These are phyloP conservation scores for Varanus komodoensis DNA, from an alignment of 2,113 vertebrate genomes.

Conservation along the genomic window DNA sequence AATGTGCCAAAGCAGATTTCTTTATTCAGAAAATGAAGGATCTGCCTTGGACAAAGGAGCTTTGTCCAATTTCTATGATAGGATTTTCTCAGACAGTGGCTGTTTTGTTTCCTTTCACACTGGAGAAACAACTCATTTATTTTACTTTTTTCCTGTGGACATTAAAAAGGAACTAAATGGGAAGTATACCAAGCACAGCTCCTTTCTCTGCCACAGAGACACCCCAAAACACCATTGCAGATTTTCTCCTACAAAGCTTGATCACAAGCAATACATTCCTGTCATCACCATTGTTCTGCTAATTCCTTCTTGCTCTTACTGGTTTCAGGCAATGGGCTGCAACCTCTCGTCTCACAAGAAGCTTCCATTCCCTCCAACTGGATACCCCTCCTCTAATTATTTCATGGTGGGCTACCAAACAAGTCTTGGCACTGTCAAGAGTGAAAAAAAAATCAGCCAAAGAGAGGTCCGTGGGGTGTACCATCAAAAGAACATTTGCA, in stretches of 20 bases:
- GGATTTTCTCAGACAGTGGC: slow-evolving; percentile 31
- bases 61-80: slow-evolving; percentile 19
- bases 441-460: too few species aligned
- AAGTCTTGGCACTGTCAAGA: too few species aligned
- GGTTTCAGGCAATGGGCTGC: too few species aligned
- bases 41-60: neutral
- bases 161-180: slow-evolving; percentile 48
- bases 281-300: neutral
- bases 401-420: too few species aligned
- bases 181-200: neutral
- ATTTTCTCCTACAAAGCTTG: slow-evolving; percentile 6
- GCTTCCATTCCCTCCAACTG: too few species aligned
- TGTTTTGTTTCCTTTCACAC: slow-evolving; percentile 25
- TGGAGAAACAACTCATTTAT: slow-evolving; percentile 28
- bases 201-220: neutral
- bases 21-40: slow-evolving; percentile 3
- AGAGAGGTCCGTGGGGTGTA: too few species aligned
- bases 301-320: neutral
- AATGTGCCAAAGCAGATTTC: neutral
- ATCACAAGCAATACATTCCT: neutral
- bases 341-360: too few species aligned
- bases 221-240: slow-evolving; percentile 10
- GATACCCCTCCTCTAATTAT: too few species aligned
- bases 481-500: too few species aligned
- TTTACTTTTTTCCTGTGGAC: slow-evolving; percentile 20